These are phyloP conservation scores for Polypterus senegalus DNA, from an alignment of 2,113 vertebrate genomes.

Conservation along the genomic window DNA sequence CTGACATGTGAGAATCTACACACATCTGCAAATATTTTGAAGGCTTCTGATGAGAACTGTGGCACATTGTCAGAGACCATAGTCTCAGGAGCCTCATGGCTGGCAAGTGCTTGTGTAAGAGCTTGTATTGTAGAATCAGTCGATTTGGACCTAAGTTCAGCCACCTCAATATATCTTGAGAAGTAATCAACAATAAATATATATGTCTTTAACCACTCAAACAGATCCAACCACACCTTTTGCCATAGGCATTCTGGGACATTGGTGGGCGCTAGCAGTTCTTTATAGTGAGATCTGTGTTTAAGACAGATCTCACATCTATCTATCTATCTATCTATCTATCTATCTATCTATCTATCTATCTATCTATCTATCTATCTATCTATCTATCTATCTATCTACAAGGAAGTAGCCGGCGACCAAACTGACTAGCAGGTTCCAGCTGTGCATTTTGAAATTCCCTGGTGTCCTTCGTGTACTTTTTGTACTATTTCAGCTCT, in stretches of 20 bases:
- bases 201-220: slow-evolving; percentile 9
- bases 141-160: slow-evolving; percentile 10
- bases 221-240: slow-evolving; percentile 10
- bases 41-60: slow-evolving; percentile 7
- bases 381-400: background rate
- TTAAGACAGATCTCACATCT: slow-evolving; percentile 6
- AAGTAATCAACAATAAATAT: slow-evolving; percentile 13
- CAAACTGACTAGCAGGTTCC: slow-evolving; percentile 11
- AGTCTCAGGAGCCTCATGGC: slow-evolving; percentile 1
- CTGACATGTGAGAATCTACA: slow-evolving; percentile 12
- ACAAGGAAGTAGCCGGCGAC: background rate
- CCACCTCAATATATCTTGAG: slow-evolving; percentile 15
- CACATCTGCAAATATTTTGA: slow-evolving; percentile 6
- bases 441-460: slow-evolving; percentile 6
- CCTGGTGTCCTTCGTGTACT: slow-evolving; percentile 6
- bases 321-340: background rate
- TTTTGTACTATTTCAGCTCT: too few species aligned
- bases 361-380: too few species aligned
- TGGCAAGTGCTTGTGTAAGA: slow-evolving; percentile 12
- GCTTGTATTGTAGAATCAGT: slow-evolving; percentile 1
- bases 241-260: slow-evolving; percentile 13
- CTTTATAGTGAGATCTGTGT: background rate
- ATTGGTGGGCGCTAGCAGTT: slow-evolving; percentile 6
- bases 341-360: too few species aligned
- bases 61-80: slow-evolving; percentile 3